A percentile compares a stretch with the other conserved stretches of the same genome.
Conservation (phyloP, 92 coral and sea anemone species). For the Actinostola sp. region DNA sequence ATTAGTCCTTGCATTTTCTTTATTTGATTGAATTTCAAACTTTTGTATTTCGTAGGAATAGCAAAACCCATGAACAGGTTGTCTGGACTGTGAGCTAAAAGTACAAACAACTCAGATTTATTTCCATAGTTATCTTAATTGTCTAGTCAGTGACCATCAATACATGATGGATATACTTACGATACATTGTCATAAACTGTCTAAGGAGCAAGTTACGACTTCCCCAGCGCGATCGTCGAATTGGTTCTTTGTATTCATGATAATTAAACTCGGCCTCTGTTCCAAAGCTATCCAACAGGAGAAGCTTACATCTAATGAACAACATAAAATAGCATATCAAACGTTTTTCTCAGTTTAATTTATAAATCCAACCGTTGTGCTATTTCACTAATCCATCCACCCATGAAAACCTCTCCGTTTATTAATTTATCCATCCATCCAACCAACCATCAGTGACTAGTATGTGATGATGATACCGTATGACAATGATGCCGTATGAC, state of each 20-base stretch:
- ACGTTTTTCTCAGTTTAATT: no score
- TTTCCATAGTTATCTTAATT: neutral
- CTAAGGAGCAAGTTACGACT: slow-evolving; percentile 58
- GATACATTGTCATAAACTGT: slow-evolving; percentile 95
- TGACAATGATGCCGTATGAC: no score
- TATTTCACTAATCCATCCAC: no score
- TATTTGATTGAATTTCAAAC: neutral
- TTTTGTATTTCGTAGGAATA: slow-evolving; percentile 52
- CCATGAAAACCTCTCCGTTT: no score
- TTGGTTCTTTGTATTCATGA: slow-evolving; percentile 67
- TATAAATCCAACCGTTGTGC: no score
- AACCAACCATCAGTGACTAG: no score
- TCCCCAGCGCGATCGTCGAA: slow-evolving; percentile 79
- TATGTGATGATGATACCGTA: no score
- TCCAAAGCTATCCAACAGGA: slow-evolving; percentile 91
- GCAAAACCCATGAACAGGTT: slow-evolving; percentile 90
- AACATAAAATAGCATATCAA: no score
- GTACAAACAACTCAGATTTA: neutral
- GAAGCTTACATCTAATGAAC: slow-evolving; percentile 75
- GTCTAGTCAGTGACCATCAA: neutral
- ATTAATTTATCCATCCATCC: no score
- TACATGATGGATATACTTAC: slow-evolving; percentile 50
- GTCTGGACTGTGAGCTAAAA: slow-evolving; percentile 92
- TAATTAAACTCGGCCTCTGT: slow-evolving; percentile 94
- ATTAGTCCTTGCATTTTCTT: slow-evolving; percentile 67